phyloP scores from a whole-genome alignment of 1,140 invertebrate species.

The Cecropterus lyciades region DNA sequence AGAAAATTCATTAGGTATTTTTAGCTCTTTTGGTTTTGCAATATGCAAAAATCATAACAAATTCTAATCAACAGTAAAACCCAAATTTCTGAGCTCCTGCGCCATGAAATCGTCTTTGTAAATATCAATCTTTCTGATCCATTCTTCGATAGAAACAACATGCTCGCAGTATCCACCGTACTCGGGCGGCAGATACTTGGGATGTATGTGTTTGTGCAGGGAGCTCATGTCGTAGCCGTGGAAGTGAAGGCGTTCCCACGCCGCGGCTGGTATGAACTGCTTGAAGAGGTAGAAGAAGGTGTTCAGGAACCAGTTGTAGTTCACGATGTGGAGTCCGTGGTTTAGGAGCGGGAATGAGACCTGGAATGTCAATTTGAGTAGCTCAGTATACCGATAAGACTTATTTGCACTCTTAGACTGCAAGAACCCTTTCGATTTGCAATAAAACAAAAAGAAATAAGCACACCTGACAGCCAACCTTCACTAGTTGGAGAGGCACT shows the following conservation, averaged over 20 bases:
- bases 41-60: not conserved
- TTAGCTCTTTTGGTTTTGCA: no score
- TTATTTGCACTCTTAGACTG: no score
- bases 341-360: constrained; percentile 90
- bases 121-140: constrained; percentile 64
- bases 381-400: not conserved
- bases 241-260: constrained; percentile 89
- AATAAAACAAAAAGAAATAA: no score
- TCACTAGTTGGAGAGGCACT: no score
- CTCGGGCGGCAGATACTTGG: constrained; percentile 88
- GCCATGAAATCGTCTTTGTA: constrained; percentile 74
- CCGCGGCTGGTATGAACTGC: constrained; percentile 88
- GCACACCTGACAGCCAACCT: no score
- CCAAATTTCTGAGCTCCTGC: constrained; percentile 60
- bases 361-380: constrained; percentile 51
- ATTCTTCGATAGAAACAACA: constrained; percentile 61
- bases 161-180: constrained; percentile 87
- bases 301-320: constrained; percentile 91
- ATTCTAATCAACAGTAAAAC: constrained; percentile 55
- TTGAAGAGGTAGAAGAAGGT: constrained; percentile 90
- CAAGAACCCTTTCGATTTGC: no score
- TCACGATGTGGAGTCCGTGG: constrained; percentile 89
- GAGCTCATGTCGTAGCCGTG: constrained; percentile 91
- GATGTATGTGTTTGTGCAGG: constrained; percentile 89
- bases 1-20: no score